Base-by-base conservation (phyloP, 1,140 invertebrate genomes). In the Drosophila burlai region DNA sequence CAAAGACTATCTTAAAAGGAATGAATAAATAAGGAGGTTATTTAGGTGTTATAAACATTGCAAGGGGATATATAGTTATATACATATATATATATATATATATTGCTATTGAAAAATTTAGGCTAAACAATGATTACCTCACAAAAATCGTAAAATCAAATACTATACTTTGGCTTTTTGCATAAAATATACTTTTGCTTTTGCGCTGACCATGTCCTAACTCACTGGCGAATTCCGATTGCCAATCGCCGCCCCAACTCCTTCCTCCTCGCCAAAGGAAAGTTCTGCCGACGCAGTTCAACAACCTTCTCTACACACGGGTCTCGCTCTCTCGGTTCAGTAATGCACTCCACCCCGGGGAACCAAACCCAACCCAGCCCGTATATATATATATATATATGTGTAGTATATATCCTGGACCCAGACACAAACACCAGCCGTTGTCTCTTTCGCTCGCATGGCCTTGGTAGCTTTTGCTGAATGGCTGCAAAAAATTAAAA, bases 401-500 rank as follows among this genome's bases (percentile, higher is more conserved):
- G 36, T 31, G 26, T 43, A 52, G 36, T 64, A 40, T 26, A 57
- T 64, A 57, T 67, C 75, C 66, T 74, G 57, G 68, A 40, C 76
- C 77, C 81, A 89, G 84, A 90, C 84, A 90, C 81, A 90, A 84
- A 82, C 83, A 82, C 77, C 65, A 76, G 76, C 60, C 82, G 74
- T 90, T 79, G 81, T 81, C 84, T 89, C 75, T 61, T 66, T 87
- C 66, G 63, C 85, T 71, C 84, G 52, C 75, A 73, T 65, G 46
- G 50, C 69, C 61, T 66, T 63, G 73, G 78, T 65, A 66, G 55
- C 66, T 79, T 71, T 79, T 80, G 71, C 78, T 80, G 80, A 76
- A 79, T 78, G 74, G 79, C 65, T 86, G 89, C 71, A 86, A 92
- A 92, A 92, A 92, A 92, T 92, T 92, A 92, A 92, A 92, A 92